These are phyloP conservation scores for Sialia sialis DNA, from an alignment of 2,113 vertebrate genomes.

Conservation along the genomic window DNA sequence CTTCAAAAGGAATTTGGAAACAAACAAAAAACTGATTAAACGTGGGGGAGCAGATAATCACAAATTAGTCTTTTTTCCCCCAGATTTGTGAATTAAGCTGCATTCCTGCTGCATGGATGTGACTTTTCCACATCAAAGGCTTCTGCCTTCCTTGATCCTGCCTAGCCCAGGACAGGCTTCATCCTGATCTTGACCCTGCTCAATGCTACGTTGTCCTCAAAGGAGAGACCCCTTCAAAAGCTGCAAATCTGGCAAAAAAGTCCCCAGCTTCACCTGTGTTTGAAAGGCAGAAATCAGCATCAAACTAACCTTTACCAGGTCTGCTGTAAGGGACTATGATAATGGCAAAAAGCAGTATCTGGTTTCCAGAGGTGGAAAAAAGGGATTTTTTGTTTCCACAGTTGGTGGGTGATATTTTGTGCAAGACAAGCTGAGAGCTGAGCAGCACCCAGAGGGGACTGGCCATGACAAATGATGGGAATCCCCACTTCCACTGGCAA, in stretches of 20 bases:
- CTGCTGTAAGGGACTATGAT: neutral
- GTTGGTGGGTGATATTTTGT: neutral
- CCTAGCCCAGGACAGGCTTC: neutral
- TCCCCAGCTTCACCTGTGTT: neutral
- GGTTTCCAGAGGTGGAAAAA: neutral
- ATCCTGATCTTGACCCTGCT: neutral
- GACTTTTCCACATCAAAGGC: neutral
- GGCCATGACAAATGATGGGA: neutral
- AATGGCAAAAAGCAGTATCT: neutral
- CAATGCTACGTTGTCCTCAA: neutral
- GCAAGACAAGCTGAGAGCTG: neutral
- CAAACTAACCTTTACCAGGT: neutral
- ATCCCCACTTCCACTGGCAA: neutral
- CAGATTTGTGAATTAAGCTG: neutral
- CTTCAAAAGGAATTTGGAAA: conserved; percentile 39
- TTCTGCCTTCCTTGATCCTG: neutral
- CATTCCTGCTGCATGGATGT: neutral
- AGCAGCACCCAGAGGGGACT: neutral
- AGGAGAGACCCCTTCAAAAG: neutral
- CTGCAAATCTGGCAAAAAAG: neutral
- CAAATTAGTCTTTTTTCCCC: neutral
- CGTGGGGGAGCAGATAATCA: neutral
- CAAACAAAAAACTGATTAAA: neutral
- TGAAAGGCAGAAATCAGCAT: neutral
- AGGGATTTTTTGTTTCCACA: neutral